phyloP scores from a whole-genome alignment of 2,888 invertebrate genomes.

The Endotricha flammealis region DNA sequence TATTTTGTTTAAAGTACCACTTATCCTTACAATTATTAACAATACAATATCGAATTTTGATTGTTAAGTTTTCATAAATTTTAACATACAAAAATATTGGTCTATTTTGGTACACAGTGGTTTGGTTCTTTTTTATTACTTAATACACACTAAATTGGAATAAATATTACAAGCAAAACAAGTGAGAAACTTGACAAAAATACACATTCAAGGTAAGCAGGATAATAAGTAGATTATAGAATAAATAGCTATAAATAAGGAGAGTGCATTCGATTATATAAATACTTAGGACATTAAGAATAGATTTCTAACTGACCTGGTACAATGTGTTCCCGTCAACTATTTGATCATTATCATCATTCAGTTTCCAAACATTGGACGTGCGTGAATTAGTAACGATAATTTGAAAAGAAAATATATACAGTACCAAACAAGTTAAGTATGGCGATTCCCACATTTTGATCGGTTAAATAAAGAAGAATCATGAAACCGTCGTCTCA shows the following conservation, averaged over 20 bases:
- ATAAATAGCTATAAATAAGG: constrained; percentile 27
- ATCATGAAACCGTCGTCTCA: constrained; percentile 45
- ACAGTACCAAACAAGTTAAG: constrained; percentile 81
- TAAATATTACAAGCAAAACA: background rate
- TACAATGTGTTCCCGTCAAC: constrained; percentile 80
- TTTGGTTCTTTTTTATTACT: too few relatives aligned
- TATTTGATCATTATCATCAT: constrained; percentile 85
- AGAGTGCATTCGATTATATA: constrained; percentile 52
- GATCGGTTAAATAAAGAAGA: constrained; percentile 41
- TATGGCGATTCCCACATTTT: constrained; percentile 79
- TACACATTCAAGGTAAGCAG: constrained; percentile 37
- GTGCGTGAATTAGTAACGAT: constrained; percentile 87
- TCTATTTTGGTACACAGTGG: too few relatives aligned
- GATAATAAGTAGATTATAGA: constrained; percentile 26
- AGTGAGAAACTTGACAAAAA: constrained; percentile 17
- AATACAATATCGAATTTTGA: too few relatives aligned
- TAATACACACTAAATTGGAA: background rate
- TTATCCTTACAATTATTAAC: too few relatives aligned
- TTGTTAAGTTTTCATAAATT: too few relatives aligned
- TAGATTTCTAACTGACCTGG: constrained; percentile 59
- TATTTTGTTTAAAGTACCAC: too few relatives aligned
- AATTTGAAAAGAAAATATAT: constrained; percentile 84
- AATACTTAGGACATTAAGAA: constrained; percentile 34
- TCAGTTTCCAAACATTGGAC: constrained; percentile 90
- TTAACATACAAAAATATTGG: too few relatives aligned